Percentiles rank a stretch among this genome's conserved stretches.
These are phyloP conservation scores for Drosophila burlai DNA, from an alignment of 1,140 invertebrate genomes.

Conservation along the genomic window DNA sequence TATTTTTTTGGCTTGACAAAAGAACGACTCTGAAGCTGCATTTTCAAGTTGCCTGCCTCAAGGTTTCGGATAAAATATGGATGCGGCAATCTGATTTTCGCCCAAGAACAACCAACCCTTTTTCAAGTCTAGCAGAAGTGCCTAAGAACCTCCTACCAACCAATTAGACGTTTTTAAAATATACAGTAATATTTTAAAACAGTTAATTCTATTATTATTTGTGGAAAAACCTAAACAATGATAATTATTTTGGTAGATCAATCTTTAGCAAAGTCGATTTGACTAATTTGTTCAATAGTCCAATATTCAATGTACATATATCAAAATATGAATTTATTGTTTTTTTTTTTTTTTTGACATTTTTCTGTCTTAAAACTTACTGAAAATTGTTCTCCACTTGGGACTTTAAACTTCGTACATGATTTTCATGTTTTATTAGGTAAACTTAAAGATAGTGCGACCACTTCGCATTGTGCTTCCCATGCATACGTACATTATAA, in stretches of 20 bases:
- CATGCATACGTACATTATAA: neutral
- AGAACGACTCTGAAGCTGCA: conserved; percentile 30
- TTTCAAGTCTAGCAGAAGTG: neutral
- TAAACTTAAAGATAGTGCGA: neutral
- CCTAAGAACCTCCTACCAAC: neutral
- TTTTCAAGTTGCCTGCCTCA: conserved; percentile 41
- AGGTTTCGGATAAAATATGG: conserved; percentile 35
- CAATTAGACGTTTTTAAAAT: neutral
- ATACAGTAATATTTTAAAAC: neutral
- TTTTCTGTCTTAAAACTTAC: neutral
- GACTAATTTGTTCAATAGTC: neutral
- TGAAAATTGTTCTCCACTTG: no score
- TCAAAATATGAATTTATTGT: no score
- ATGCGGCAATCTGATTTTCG: conserved; percentile 14
- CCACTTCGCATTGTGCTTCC: neutral
- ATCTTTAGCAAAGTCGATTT: neutral
- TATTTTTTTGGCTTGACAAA: conserved; percentile 25
- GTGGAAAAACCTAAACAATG: neutral
- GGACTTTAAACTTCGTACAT: no score
- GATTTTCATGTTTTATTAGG: neutral
- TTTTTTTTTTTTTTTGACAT: no score
- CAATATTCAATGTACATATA: no score
- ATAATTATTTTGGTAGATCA: neutral
- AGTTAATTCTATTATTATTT: neutral
- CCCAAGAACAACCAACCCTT: conserved; percentile 2